These are phyloP conservation scores for Oophaga pumilio DNA, from an alignment of 2,113 vertebrate species.

Conservation along the genomic window DNA sequence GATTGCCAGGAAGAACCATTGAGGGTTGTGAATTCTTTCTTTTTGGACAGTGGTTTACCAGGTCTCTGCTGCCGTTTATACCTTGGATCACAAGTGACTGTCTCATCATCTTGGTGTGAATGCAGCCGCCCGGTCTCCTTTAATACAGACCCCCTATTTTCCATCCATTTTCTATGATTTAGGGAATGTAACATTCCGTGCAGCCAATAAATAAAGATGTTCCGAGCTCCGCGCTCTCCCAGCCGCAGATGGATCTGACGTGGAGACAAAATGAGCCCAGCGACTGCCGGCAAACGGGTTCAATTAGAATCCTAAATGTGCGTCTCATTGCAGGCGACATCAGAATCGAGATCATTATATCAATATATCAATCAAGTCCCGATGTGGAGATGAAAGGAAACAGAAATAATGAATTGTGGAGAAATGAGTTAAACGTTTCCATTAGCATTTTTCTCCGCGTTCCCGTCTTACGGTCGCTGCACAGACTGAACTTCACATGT, in stretches of 20 bases:
- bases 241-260: constrained; percentile 16
- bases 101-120: background rate
- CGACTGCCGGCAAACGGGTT: background rate
- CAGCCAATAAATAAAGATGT: constrained; percentile 1
- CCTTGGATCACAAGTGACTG: background rate
- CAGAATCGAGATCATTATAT: background rate
- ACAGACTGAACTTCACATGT: background rate
- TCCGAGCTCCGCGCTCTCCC: background rate
- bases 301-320: constrained; percentile 21
- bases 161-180: background rate
- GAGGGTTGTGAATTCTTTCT: no score
- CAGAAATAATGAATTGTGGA: constrained; percentile 43
- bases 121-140: background rate
- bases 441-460: background rate
- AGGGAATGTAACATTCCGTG: background rate
- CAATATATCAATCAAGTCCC: constrained; percentile 38
- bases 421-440: constrained; percentile 33
- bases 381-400: constrained; percentile 17
- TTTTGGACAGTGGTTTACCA: background rate
- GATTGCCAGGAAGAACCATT: no score
- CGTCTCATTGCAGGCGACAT: constrained; percentile 8
- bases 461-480: background rate
- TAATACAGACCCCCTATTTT: background rate
- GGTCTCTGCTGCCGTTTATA: background rate
- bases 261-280: background rate